Percentiles rank a stretch among this genome's conserved stretches.
Evolutionary conservation across 2,113 vertebrate species (phyloP).

Genomic region (Microtus ochrogaster): DNA sequence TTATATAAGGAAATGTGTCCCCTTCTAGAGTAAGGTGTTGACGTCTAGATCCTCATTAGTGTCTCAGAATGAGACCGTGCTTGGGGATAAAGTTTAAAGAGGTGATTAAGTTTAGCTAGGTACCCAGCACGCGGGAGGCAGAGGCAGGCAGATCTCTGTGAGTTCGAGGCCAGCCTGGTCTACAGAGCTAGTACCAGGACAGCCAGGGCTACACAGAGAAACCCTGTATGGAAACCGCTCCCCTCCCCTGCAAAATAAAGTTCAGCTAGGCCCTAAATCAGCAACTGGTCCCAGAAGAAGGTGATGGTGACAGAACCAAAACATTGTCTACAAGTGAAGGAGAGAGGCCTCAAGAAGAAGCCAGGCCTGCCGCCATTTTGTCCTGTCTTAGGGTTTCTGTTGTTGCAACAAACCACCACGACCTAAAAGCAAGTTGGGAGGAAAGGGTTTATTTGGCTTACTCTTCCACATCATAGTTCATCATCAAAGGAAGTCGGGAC

Average conservation of each 20-base stretch:
- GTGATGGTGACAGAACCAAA: background rate
- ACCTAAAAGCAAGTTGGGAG: background rate
- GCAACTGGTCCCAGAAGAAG: background rate
- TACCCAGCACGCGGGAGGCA: too few relatives aligned
- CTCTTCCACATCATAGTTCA: background rate
- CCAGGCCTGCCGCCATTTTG: background rate
- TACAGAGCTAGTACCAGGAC: too few relatives aligned
- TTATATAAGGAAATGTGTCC: background rate
- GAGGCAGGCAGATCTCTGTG: too few relatives aligned
- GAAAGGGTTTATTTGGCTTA: background rate
- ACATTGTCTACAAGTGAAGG: background rate
- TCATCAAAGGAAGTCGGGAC: background rate
- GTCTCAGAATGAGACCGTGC: background rate
- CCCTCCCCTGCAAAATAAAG: too few relatives aligned
- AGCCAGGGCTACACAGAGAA: too few relatives aligned
- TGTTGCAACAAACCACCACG: background rate
- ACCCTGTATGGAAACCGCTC: too few relatives aligned
- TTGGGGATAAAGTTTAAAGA: background rate
- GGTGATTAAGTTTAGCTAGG: background rate
- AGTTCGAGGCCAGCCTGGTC: too few relatives aligned
- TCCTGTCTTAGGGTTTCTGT: background rate
- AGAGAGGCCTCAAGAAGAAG: background rate
- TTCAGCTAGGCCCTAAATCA: too few relatives aligned
- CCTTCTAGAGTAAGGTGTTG: rapidly evolving
- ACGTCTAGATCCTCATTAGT: background rate